Evolutionary conservation across 2,797 vertebrate species (phyloP), one percentile per base, ranked within the genome.

Genomic region (Poeciliopsis paucimaculata): DNA sequence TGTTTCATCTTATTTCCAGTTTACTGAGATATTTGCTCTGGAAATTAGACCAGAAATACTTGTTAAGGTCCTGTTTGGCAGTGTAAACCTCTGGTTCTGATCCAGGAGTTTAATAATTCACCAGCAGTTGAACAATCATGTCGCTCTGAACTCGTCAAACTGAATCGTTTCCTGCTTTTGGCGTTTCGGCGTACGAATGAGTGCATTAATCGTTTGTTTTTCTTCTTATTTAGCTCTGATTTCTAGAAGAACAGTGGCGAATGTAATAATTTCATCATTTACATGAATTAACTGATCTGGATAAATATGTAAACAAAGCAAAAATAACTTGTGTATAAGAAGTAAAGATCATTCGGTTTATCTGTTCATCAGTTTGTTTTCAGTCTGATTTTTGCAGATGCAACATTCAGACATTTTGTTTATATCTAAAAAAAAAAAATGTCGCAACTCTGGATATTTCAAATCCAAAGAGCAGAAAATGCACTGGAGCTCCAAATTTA

Each of bases 41-140:
- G 8, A 51, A 49, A 49, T 20, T 49, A 49, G 47, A 20, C 18
- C 49, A 51, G 49, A 51, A 26, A 53, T 53, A 26, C 8, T 53
- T 26, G 49, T 20, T 6, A 53, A 26, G 20, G 49, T 53, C 26
- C 9, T 51, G 49, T 51, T 51, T 51, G 23, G 49, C 49, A 26
- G 49, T 26, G 49, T 53, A 10, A 53, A 53, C 49, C 1, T 53
- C 20, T 26, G 49, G 49, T 10, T 26, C 49, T 53, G 49, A 53
- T 53, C 49, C 55, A 4, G 0, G 0, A 55, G 18, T 76, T 84
- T 0, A 87, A 89, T 90, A 79, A 90, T 93, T 91, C 2, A 90
- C 34, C 78, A 82, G 77, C 53, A 79, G 78, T 75, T 75, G 64
- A 77, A 86, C 55, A 16, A 2, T 8, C 34, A 11, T 43, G 46